Conservation (phyloP, 30 jellyfish, hydroid and myxozoan species). For the Morbakka virulenta region DNA sequence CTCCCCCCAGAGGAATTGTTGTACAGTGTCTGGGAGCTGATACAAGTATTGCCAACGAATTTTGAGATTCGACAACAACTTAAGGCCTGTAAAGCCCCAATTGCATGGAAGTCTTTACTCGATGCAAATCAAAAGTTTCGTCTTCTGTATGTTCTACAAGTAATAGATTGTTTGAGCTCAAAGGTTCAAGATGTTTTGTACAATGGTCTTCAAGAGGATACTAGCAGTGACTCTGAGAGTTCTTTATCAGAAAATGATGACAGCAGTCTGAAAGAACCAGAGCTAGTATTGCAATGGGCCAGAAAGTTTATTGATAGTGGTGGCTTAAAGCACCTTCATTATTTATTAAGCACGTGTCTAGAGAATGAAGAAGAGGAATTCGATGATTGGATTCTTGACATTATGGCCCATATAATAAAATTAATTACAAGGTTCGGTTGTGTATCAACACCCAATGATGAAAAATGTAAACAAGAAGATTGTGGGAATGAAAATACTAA, state of each 20-base stretch:
- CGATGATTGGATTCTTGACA: slow-evolving; percentile 87
- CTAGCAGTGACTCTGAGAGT: slow-evolving; percentile 90
- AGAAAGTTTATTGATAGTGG: slow-evolving; percentile 71
- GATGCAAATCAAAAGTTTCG: slow-evolving; percentile 67
- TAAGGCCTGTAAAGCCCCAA: slow-evolving; percentile 22
- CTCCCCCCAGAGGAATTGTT: slow-evolving; percentile 62
- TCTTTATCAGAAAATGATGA: slow-evolving; percentile 74
- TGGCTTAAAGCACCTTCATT: slow-evolving; percentile 65
- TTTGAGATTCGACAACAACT: slow-evolving; percentile 41
- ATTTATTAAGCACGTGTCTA: slow-evolving; percentile 47
- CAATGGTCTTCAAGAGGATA: slow-evolving; percentile 44
- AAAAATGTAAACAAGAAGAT: slow-evolving; percentile 21
- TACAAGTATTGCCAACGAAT: slow-evolving; percentile 86
- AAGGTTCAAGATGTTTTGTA: slow-evolving; percentile 41
- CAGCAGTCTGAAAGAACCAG: slow-evolving; percentile 14
- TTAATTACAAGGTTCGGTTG: slow-evolving; percentile 92
- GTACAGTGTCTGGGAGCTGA: slow-evolving; percentile 85
- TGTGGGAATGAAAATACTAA: slow-evolving; percentile 42
- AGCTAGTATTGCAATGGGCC: slow-evolving; percentile 76
- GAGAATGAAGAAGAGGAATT: slow-evolving; percentile 26
- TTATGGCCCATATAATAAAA: slow-evolving; percentile 74
- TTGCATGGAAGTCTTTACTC: slow-evolving; percentile 58
- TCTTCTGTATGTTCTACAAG: slow-evolving; percentile 79
- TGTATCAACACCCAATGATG: slow-evolving; percentile 43
- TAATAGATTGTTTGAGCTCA: slow-evolving; percentile 79